These are phyloP conservation scores for Cremastinae sp. DNA, from an alignment of 2,888 invertebrate genomes.

Conservation along the genomic window DNA sequence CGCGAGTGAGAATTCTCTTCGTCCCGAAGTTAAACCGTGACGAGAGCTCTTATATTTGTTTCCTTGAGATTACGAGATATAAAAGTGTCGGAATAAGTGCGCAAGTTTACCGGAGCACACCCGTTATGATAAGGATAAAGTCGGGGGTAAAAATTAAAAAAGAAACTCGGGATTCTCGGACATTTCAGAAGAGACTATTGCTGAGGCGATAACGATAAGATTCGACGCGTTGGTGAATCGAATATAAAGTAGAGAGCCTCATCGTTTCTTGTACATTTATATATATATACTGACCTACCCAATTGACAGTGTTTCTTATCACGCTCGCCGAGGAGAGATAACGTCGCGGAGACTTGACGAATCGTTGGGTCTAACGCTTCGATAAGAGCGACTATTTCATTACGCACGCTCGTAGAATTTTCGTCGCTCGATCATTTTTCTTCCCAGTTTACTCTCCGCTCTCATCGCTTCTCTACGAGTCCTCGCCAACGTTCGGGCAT, in stretches of 20 bases:
- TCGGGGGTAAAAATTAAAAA: too few relatives aligned
- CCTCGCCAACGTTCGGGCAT: slow-evolving; percentile 22
- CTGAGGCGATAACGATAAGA: background rate
- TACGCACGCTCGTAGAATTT: slow-evolving; percentile 16
- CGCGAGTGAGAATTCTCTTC: too few relatives aligned
- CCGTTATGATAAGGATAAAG: too few relatives aligned
- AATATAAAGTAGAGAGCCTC: slow-evolving; percentile 2
- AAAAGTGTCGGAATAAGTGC: background rate
- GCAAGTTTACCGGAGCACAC: background rate
- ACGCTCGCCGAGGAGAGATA: slow-evolving; percentile 33
- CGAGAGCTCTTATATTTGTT: too few relatives aligned
- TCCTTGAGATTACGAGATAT: background rate
- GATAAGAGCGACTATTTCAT: slow-evolving; percentile 31
- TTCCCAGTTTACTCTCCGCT: background rate
- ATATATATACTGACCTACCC: slow-evolving; percentile 54
- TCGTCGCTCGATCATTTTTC: background rate
- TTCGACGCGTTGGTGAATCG: background rate
- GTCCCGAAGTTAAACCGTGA: too few relatives aligned
- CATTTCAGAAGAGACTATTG: background rate
- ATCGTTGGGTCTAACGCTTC: slow-evolving; percentile 33
- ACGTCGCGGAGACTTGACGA: slow-evolving; percentile 40
- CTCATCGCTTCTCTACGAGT: slow-evolving; percentile 7
- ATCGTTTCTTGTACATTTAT: background rate
- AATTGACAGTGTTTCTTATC: slow-evolving; percentile 54
- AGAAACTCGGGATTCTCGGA: background rate